Base-by-base conservation (phyloP, 2,797 vertebrate genomes). In the Rhynchotus rufescens region DNA sequence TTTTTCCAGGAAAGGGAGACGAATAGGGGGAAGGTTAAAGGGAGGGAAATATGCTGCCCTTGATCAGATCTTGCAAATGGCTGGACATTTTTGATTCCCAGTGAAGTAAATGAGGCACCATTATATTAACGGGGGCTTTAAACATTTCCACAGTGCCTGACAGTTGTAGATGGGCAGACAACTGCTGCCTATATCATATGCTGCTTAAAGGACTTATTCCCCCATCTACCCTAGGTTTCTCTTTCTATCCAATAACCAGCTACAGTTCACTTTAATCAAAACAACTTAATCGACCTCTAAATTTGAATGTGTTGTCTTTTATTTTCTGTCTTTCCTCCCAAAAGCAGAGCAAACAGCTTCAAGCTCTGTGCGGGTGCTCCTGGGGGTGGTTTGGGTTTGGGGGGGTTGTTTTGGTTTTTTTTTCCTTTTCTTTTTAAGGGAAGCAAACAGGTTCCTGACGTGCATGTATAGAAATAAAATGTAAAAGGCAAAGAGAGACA, bases 41-140 rank as follows among this genome's bases (percentile, higher is more conserved):
- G 90, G 67, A 84, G 79, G 92, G 82, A 88, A 92, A 56, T 66
- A 49, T 87, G 95, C 96, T 97, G 96, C 97, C 96, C 92, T 95
- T 97, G 95, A 92, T 97, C 96, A 96, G 95, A 88, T 87, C 88
- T 74, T 94, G 93, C 86, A 92, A 90, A 71, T 71, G 54, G 84
- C 77, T 84, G 86, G 77, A 57, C 86, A 92, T 83, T 92, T 95
- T 69, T 69, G 73, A 62, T 92, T 90, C 77, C 80, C 56, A 36
- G 52, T 54, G 36, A 89, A 84, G 65, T 79, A 89, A 77, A 86
- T 67, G 71, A 84, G 74, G 56, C 23, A 51, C 12, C 1, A 3
- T 64, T 90, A 0, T 67, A 57, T 74, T 68, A 17, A 38, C 30
- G 20, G 54, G 23, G 10, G 32, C 51, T 78, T 83, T 36, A 80